These are phyloP conservation scores for Leptarthrus brevirostris DNA, from an alignment of 2,888 invertebrate species.

Conservation along the genomic window DNA sequence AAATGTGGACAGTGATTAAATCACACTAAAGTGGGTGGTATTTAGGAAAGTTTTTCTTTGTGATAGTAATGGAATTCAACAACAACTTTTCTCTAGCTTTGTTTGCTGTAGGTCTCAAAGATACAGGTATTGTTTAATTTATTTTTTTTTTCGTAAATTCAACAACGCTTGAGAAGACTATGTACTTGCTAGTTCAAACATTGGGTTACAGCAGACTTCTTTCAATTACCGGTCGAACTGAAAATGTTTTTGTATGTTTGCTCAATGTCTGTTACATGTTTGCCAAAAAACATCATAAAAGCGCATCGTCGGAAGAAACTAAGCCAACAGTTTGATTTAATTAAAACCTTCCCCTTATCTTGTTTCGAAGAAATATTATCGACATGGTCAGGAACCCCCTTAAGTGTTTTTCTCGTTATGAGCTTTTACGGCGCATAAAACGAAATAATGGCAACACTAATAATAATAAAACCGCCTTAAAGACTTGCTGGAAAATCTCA, in stretches of 20 bases:
- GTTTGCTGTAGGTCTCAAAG: no score
- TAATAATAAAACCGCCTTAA: conserved; percentile 46
- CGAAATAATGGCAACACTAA: conserved; percentile 41
- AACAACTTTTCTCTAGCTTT: no score
- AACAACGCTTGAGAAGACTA: no score
- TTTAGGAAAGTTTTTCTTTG: neutral
- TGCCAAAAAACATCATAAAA: conserved; percentile 34
- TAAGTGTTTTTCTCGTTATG: conserved; percentile 36
- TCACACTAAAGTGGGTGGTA: neutral
- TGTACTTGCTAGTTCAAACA: no score
- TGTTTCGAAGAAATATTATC: conserved; percentile 15
- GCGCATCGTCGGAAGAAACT: neutral
- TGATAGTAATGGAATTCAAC: neutral
- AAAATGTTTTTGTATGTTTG: conserved; percentile 12
- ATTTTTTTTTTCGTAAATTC: no score
- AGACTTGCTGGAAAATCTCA: conserved; percentile 34
- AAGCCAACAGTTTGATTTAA: conserved; percentile 41
- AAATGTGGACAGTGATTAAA: conserved; percentile 16
- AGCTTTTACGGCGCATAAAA: conserved; percentile 39
- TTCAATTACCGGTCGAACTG: no score
- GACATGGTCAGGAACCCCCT: conserved; percentile 15
- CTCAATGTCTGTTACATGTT: conserved; percentile 37
- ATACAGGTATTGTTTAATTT: no score
- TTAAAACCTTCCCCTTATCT: conserved; percentile 22
- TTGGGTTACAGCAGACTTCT: no score